Percentiles rank a stretch among this genome's conserved stretches.
These are phyloP conservation scores for Argyrosomus japonicus DNA, from an alignment of 2,113 vertebrate species.

Conservation along the genomic window DNA sequence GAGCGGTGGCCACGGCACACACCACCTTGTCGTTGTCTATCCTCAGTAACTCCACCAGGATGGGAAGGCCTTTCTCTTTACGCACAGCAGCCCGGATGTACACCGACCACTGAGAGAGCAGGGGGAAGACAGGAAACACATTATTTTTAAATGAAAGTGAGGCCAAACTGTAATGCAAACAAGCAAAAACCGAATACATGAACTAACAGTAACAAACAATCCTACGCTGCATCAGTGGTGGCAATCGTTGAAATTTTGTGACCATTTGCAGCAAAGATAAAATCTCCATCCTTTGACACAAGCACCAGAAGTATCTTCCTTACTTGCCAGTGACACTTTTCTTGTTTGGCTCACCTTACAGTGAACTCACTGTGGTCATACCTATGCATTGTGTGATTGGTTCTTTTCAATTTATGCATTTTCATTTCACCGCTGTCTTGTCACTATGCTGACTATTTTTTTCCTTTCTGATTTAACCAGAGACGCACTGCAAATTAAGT, in stretches of 20 bases:
- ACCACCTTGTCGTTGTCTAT: conserved; percentile 99
- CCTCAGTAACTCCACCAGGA: conserved; percentile 96
- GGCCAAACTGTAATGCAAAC: not conserved
- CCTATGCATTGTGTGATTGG: not conserved
- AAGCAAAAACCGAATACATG: not conserved
- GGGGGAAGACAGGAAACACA: not conserved
- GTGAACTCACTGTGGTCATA: not conserved
- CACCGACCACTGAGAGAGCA: conserved; percentile 91
- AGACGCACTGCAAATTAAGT: not conserved
- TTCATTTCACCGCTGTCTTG: not conserved
- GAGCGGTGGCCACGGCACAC: conserved; percentile 97
- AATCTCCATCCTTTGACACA: not conserved
- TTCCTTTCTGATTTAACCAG: not conserved
- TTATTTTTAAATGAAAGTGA: not conserved
- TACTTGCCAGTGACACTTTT: not conserved
- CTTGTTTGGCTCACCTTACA: not conserved
- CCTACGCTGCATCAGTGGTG: too few species aligned
- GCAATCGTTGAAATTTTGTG: not conserved
- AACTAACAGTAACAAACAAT: not conserved
- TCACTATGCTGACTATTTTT: not conserved
- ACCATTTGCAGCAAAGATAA: not conserved
- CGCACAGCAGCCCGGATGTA: conserved; percentile 98
- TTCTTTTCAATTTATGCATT: not conserved
- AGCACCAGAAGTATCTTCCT: not conserved
- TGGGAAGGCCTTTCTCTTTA: conserved; percentile 98